These are phyloP conservation scores for Melitaea cinxia DNA, from an alignment of 1,140 invertebrate genomes.

Conservation along the genomic window DNA sequence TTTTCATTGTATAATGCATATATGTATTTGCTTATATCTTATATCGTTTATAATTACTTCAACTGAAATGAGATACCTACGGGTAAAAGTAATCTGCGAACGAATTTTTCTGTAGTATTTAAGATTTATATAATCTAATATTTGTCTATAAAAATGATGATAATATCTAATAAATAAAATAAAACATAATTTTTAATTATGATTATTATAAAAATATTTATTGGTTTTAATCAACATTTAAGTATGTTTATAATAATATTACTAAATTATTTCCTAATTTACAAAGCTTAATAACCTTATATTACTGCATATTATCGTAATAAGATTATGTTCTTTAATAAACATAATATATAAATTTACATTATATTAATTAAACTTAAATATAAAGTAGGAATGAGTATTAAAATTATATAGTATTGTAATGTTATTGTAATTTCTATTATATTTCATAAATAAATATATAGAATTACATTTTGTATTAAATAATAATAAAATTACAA, in stretches of 20 bases:
- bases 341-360: neutral
- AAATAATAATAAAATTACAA: neutral
- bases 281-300: neutral
- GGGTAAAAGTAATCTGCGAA: too few species aligned
- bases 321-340: neutral
- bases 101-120: too few species aligned
- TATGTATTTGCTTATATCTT: neutral
- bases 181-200: neutral
- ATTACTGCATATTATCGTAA: neutral
- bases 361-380: conserved; percentile 6
- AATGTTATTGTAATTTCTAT: conserved; percentile 37
- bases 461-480: conserved; percentile 37
- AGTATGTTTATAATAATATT: conserved; percentile 2
- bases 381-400: conserved; percentile 46
- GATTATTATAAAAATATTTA: neutral
- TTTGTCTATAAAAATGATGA: neutral
- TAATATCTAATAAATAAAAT: neutral
- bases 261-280: neutral
- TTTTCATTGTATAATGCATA: neutral
- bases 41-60: too few species aligned
- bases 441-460: conserved; percentile 47
- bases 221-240: conserved; percentile 5
- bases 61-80: too few species aligned
- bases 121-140: too few species aligned
- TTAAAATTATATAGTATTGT: conserved; percentile 23